Evolutionary conservation across 1,140 invertebrate species (phyloP), one percentile per base, ranked within the genome.

Genomic region (Drosophila hydei): DNA sequence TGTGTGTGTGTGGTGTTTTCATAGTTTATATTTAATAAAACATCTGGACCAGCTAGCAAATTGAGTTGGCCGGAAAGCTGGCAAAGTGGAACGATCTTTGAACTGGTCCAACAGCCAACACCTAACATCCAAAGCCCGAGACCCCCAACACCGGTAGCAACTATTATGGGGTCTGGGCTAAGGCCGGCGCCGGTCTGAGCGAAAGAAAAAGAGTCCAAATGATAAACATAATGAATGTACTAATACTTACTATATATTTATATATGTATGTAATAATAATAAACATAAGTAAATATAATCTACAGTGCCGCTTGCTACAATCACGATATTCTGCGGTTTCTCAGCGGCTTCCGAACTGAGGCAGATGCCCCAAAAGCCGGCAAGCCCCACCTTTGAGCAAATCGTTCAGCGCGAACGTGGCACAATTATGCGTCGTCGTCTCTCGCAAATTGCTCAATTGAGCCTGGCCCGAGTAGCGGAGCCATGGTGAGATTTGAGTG

Each of bases 371-470:
- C 14, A 45, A 25, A 21, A 30, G 30, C 30, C 51, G 11, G 45
- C 45, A 36, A 60, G 62, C 70, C 33, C 80, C 80, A 87, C 81
- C 81, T 85, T 87, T 75, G 68, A 65, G 52, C 50, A 62, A 75
- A 71, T 67, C 77, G 77, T 85, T 85, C 80, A 77, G 69, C 61
- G 72, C 75, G 83, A 89, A 88, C 83, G 83, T 88, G 83, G 61
- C 83, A 88, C 83, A 88, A 88, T 88, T 88, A 88, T 79, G 78
- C 79, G 83, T 73, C 64, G 23, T 73, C 27, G 30, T 33, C 30
- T 33, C 68, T 79, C 14, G 42, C 75, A 85, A 88, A 88, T 88
- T 88, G 84, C 83, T 89, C 83, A 88, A 88, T 88, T 84, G 76
- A 42, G 38, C 21, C 55, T 11, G 65, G 45, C 64, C 72, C 33